Percentiles rank a stretch among this genome's conserved stretches.
Evolutionary conservation across 2,797 vertebrate genomes (phyloP).

Genomic region (Danio aesculapii): DNA sequence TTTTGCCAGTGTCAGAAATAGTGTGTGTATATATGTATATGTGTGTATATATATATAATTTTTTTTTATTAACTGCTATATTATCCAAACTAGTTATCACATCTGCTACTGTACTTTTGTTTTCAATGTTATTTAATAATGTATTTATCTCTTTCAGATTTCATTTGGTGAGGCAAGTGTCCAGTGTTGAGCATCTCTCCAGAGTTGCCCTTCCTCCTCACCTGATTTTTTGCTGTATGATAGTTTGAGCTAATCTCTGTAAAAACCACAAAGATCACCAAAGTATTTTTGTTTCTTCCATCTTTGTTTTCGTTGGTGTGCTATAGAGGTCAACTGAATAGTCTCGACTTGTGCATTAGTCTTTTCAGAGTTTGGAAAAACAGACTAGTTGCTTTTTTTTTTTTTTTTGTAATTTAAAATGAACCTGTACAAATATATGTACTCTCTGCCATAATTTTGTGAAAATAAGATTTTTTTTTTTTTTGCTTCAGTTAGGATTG

Average conservation of each 20-base stretch:
- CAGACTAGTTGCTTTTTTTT: background rate
- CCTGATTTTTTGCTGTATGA: background rate
- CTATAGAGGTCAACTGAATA: background rate
- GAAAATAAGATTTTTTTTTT: constrained; percentile 7
- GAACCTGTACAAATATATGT: constrained; percentile 2
- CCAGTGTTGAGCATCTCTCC: background rate
- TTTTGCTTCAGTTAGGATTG: background rate
- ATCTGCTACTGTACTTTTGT: background rate
- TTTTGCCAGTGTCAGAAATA: background rate
- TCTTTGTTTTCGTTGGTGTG: constrained; percentile 5
- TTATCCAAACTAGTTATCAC: background rate
- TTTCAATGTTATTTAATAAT: background rate
- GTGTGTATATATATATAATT: background rate
- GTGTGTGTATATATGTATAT: too few relatives aligned
- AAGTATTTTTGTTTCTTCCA: background rate
- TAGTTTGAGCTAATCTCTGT: constrained; percentile 13
- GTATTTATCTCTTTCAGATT: background rate
- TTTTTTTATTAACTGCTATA: background rate
- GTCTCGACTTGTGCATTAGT: background rate
- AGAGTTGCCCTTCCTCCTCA: background rate
- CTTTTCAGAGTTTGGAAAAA: background rate
- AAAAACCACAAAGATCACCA: constrained; percentile 2
- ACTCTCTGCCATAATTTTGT: background rate
- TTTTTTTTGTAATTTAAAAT: constrained; percentile 29
- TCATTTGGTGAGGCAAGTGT: background rate